Evolutionary conservation across 1,140 invertebrate species (phyloP).

Genomic region (Thaumatotibia leucotreta): DNA sequence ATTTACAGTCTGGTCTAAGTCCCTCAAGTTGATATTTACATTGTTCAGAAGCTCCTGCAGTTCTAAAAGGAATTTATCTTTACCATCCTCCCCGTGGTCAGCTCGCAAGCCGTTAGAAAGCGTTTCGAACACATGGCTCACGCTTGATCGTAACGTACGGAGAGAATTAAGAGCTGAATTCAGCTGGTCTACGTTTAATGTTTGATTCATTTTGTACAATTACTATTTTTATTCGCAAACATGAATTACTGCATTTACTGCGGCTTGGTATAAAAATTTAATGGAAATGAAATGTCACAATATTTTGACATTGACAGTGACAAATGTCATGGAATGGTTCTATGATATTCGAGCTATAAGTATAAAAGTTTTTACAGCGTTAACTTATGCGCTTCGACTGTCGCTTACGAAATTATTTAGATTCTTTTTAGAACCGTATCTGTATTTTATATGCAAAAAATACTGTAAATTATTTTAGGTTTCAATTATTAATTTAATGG

Average conservation of each 20-base stretch:
- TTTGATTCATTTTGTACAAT: slow-evolving; percentile 55
- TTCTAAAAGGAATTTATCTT: slow-evolving; percentile 88
- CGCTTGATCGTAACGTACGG: slow-evolving; percentile 86
- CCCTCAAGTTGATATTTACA: slow-evolving; percentile 86
- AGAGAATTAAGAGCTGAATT: slow-evolving; percentile 85
- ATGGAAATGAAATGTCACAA: too few species aligned
- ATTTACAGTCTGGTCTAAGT: slow-evolving; percentile 86
- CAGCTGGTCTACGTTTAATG: slow-evolving; percentile 81
- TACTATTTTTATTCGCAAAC: slow-evolving; percentile 12
- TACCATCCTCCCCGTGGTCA: slow-evolving; percentile 86
- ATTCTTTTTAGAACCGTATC: too few species aligned
- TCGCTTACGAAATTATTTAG: too few species aligned
- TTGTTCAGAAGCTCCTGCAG: slow-evolving; percentile 86
- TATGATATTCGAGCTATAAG: not conserved
- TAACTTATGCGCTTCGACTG: too few species aligned
- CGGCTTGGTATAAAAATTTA: too few species aligned
- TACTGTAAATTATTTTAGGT: too few species aligned
- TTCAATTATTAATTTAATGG: too few species aligned
- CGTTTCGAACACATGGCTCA: slow-evolving; percentile 88
- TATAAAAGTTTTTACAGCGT: not conserved
- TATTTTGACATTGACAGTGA: not conserved
- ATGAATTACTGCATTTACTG: too few species aligned
- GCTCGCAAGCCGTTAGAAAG: slow-evolving; percentile 86
- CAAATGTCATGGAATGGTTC: not conserved
- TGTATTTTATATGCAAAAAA: too few species aligned